Percentiles rank a stretch among this genome's conserved stretches.
These are phyloP conservation scores for Drosophila ercepeae DNA, from an alignment of 1,140 invertebrate genomes.

Conservation along the genomic window DNA sequence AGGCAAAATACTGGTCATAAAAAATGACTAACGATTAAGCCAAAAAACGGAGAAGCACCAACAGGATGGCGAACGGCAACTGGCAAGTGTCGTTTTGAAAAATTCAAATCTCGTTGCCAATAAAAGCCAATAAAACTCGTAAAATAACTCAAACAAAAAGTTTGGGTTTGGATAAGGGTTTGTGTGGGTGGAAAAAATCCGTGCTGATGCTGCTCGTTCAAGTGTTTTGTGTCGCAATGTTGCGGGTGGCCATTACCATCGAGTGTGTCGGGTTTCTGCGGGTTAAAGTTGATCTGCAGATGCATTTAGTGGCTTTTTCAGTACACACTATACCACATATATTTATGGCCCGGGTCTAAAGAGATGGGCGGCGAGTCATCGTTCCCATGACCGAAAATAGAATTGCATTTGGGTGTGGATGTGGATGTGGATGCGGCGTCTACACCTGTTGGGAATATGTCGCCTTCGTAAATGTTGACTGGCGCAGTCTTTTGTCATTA, in stretches of 20 bases:
- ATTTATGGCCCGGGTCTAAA: conserved; percentile 53
- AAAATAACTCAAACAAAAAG: conserved; percentile 76
- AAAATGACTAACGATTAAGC: conserved; percentile 57
- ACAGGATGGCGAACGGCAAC: conserved; percentile 18
- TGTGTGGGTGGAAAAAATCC: background rate
- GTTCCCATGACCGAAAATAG: conserved; percentile 46
- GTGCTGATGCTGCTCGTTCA: conserved; percentile 44
- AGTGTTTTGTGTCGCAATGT: conserved; percentile 78
- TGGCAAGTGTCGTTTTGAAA: conserved; percentile 75
- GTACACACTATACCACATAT: conserved; percentile 7
- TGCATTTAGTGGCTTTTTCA: conserved; percentile 36
- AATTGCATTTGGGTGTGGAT: conserved; percentile 25
- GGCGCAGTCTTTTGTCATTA: conserved; percentile 20
- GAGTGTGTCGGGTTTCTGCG: background rate
- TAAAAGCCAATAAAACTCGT: conserved; percentile 83
- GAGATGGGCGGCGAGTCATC: conserved; percentile 13
- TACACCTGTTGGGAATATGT: conserved; percentile 76
- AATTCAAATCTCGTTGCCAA: conserved; percentile 83
- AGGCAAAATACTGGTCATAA: conserved; percentile 44
- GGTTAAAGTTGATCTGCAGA: conserved; percentile 36
- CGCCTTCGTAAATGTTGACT: conserved; percentile 39
- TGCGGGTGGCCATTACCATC: conserved; percentile 64
- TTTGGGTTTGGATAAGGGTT: background rate
- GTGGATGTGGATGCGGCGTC: conserved; percentile 37
- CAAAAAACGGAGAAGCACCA: conserved; percentile 9